Conservation (phyloP, 2,113 vertebrate species). For the Lethenteron camtschaticum region DNA sequence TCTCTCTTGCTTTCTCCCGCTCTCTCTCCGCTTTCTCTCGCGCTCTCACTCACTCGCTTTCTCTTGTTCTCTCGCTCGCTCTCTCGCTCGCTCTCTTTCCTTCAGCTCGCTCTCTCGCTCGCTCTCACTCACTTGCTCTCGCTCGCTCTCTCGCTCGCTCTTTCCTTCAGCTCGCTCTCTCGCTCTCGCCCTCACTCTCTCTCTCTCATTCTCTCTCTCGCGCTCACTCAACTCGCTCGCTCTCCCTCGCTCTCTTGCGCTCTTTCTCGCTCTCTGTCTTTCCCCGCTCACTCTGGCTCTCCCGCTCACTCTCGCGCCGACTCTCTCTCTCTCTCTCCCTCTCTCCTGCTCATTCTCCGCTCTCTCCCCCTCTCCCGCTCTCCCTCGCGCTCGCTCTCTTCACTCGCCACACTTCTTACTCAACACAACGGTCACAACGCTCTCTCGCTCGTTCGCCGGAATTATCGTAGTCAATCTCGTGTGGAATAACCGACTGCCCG, state of each 20-base stretch:
- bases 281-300: neutral
- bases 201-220: no score
- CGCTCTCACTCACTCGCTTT: neutral
- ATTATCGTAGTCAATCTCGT: no score
- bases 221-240: neutral
- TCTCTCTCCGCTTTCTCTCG: neutral
- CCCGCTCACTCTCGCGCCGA: neutral
- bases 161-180: no score
- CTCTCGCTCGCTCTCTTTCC: neutral
- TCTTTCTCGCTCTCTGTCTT: neutral
- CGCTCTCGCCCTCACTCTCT: no score
- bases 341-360: neutral
- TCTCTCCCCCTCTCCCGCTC: neutral
- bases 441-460: no score
- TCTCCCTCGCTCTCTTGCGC: neutral
- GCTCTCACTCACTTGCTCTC: neutral
- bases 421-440: no score
- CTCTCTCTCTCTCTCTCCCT: constrained; percentile 2
- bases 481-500: no score
- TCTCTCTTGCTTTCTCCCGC: neutral
- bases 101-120: neutral
- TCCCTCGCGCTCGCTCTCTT: neutral
- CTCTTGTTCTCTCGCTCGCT: neutral
- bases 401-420: no score
- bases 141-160: neutral